These are phyloP conservation scores for Chiroxiphia lanceolata DNA, from an alignment of 2,797 vertebrate species.

Conservation along the genomic window DNA sequence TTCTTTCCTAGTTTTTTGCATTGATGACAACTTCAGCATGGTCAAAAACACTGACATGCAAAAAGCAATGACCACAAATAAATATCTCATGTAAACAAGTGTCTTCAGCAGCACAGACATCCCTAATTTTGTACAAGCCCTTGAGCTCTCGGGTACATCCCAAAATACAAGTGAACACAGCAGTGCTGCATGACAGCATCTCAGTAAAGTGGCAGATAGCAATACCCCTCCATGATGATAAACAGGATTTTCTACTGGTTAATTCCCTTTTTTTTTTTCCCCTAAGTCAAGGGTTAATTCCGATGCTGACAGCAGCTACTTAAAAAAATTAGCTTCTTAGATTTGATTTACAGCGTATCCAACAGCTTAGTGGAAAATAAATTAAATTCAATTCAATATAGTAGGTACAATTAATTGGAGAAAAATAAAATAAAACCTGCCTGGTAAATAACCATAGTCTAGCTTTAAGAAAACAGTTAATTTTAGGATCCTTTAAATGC, in stretches of 20 bases:
- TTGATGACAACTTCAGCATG: background rate
- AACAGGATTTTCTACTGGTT: background rate
- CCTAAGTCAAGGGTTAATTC: slow-evolving; percentile 52
- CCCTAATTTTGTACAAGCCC: background rate
- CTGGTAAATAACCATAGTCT: slow-evolving; percentile 63
- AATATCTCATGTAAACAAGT: background rate
- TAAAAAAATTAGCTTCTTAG: slow-evolving; percentile 60
- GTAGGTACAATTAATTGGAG: slow-evolving; percentile 50
- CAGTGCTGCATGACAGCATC: background rate
- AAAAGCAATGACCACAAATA: background rate
- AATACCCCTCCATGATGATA: background rate
- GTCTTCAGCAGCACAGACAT: background rate
- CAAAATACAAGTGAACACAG: slow-evolving; percentile 12
- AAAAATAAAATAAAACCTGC: slow-evolving; percentile 47
- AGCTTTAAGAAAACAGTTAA: slow-evolving; percentile 73
- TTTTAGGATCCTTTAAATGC: slow-evolving; percentile 72
- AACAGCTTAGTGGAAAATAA: slow-evolving; percentile 45
- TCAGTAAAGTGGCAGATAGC: background rate
- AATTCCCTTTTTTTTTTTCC: background rate
- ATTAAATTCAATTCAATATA: slow-evolving; percentile 38
- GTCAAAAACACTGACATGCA: background rate
- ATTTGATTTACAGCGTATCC: slow-evolving; percentile 55
- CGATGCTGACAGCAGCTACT: slow-evolving; percentile 40
- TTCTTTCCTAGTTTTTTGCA: background rate
- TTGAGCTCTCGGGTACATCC: background rate